A percentile compares a stretch with the other conserved stretches of the same genome.
Evolutionary conservation across 2,888 invertebrate genomes (phyloP).

Genomic region (Eubasilissa splendida): DNA sequence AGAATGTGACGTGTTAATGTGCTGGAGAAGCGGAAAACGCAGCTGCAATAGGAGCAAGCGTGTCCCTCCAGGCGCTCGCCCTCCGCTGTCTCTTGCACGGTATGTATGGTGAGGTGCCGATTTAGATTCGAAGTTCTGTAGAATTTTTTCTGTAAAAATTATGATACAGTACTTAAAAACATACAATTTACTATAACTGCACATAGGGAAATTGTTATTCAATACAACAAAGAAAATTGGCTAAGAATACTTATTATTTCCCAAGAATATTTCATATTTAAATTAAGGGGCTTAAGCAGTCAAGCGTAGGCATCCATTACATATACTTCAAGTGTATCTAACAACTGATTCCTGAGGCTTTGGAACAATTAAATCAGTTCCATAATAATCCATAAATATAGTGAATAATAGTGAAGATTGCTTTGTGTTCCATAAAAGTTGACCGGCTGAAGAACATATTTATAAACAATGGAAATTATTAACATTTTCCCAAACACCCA

Average conservation of each 20-base stretch:
- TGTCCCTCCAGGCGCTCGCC: background rate
- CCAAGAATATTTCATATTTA: background rate
- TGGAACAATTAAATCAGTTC: no score
- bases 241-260: background rate
- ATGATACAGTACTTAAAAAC: background rate
- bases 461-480: no score
- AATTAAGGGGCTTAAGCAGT: no score
- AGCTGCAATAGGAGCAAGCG: slow-evolving; percentile 37
- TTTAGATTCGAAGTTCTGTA: slow-evolving; percentile 42
- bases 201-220: background rate
- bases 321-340: no score
- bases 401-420: no score
- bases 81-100: background rate
- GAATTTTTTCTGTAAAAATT: slow-evolving; percentile 45
- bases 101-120: slow-evolving; percentile 48
- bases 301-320: no score
- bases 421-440: no score
- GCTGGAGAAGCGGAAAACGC: slow-evolving; percentile 47
- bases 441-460: no score
- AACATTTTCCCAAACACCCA: no score
- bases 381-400: no score
- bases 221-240: background rate
- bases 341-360: no score
- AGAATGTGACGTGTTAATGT: slow-evolving; percentile 49
- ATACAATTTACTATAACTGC: background rate